A percentile compares a stretch with the other conserved stretches of the same genome.
These are phyloP conservation scores for Mixornis gularis DNA, from an alignment of 2,113 vertebrate species.

Conservation along the genomic window DNA sequence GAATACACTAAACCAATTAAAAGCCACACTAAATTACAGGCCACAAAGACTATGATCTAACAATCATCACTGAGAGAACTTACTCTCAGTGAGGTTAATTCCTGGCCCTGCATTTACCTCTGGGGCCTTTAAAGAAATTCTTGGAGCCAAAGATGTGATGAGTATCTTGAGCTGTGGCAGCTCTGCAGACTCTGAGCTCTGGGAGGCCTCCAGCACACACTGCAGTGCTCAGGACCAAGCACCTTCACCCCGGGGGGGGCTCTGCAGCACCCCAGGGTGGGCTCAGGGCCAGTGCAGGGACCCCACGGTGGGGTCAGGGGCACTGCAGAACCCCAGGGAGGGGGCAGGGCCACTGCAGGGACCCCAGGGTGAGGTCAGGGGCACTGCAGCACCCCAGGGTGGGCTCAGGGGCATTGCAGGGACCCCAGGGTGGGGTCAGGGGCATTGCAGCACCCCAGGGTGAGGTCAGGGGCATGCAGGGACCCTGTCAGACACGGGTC, in stretches of 20 bases:
- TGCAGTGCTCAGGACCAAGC: background rate
- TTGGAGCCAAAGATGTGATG: background rate
- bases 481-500: accelerated
- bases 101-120: background rate
- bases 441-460: too few species aligned
- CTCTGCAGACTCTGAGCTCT: background rate
- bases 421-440: too few species aligned
- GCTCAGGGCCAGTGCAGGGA: too few species aligned
- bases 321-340: too few species aligned
- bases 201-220: background rate
- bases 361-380: too few species aligned
- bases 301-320: too few species aligned
- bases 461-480: background rate
- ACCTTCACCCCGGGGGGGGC: background rate
- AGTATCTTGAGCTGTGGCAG: background rate
- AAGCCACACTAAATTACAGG: background rate
- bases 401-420: too few species aligned
- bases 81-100: background rate
- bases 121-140: background rate
- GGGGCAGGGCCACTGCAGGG: too few species aligned
- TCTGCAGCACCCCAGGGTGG: too few species aligned
- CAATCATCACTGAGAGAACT: background rate
- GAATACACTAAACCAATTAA: background rate
- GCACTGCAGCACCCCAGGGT: too few species aligned
- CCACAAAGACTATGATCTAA: background rate